Percentiles rank a stretch among this genome's conserved stretches.
Evolutionary conservation across 1,140 invertebrate species (phyloP).

Genomic region (Hylaeus volcanicus): DNA sequence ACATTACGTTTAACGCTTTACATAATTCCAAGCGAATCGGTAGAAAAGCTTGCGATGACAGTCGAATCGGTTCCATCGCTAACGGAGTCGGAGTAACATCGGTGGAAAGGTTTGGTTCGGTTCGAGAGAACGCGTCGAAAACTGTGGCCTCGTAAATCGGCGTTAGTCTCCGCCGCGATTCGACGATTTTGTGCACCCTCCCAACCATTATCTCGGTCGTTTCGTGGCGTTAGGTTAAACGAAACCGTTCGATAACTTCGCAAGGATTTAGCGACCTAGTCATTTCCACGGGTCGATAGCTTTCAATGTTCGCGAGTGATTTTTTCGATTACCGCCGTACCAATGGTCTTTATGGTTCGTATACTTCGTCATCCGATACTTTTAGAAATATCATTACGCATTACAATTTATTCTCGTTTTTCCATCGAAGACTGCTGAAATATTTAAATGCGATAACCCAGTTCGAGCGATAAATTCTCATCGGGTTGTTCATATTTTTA

Average conservation of each 20-base stretch:
- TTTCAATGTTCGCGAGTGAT: not conserved
- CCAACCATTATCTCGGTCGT: conserved; percentile 39
- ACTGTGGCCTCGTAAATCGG: conserved; percentile 47
- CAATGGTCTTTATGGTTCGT: not conserved
- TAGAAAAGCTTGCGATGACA: no score
- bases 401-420: no score
- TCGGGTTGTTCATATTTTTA: no score
- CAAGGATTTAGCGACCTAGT: conserved; percentile 7
- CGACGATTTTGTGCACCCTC: conserved; percentile 25
- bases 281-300: not conserved
- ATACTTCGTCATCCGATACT: no score
- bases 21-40: not conserved
- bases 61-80: not conserved
- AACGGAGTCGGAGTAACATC: not conserved
- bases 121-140: conserved; percentile 29
- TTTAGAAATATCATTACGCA: no score
- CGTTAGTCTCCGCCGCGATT: conserved; percentile 28
- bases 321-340: not conserved
- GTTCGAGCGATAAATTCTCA: no score
- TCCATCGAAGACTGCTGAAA: no score
- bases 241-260: conserved; percentile 42
- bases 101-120: not conserved
- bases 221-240: conserved; percentile 31
- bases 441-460: no score
- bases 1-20: not conserved